These are phyloP conservation scores for Crioceris asparagi DNA, from an alignment of 2,888 invertebrate genomes.

Conservation along the genomic window DNA sequence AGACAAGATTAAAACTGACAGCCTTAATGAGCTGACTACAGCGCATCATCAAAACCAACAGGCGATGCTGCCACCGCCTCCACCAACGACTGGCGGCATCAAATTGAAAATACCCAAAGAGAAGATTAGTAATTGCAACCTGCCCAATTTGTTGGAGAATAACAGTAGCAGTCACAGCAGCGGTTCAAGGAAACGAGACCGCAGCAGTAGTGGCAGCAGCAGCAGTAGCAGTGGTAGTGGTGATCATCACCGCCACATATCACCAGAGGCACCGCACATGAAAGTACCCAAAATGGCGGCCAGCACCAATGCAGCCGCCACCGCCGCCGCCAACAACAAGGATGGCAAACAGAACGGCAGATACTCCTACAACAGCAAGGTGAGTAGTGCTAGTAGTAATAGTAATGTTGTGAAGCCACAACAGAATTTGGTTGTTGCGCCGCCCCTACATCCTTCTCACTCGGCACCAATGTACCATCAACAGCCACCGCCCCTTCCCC, in stretches of 20 bases:
- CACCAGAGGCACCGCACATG: too few species aligned
- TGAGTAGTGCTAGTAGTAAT: constrained; percentile 25
- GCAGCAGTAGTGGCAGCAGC: constrained; percentile 8
- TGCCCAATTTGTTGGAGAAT: constrained; percentile 13
- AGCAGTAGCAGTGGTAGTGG: constrained; percentile 6
- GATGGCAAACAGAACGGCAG: constrained; percentile 34
- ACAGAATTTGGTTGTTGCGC: too few species aligned
- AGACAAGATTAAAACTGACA: constrained; percentile 52
- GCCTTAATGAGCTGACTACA: constrained; percentile 30
- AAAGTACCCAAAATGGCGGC: too few species aligned
- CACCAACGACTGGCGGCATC: constrained; percentile 35
- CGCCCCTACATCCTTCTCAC: constrained; percentile 5
- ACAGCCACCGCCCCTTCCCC: constrained; percentile 6
- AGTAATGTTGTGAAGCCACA: neutral
- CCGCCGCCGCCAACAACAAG: constrained; percentile 17
- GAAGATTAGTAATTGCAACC: constrained; percentile 43
- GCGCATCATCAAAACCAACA: constrained; percentile 4
- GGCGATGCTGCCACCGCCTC: constrained; percentile 14
- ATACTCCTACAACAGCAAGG: constrained; percentile 34
- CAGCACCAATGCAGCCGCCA: constrained; percentile 16
- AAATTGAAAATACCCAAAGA: constrained; percentile 77
- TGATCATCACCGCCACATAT: constrained; percentile 7
- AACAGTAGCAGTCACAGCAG: constrained; percentile 5
- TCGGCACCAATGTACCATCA: constrained; percentile 4
- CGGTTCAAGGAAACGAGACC: constrained; percentile 5